Percentiles rank a stretch among this genome's conserved stretches.
Evolutionary conservation across 2,888 invertebrate species (phyloP).

Genomic region (Limnephilus rhombicus): DNA sequence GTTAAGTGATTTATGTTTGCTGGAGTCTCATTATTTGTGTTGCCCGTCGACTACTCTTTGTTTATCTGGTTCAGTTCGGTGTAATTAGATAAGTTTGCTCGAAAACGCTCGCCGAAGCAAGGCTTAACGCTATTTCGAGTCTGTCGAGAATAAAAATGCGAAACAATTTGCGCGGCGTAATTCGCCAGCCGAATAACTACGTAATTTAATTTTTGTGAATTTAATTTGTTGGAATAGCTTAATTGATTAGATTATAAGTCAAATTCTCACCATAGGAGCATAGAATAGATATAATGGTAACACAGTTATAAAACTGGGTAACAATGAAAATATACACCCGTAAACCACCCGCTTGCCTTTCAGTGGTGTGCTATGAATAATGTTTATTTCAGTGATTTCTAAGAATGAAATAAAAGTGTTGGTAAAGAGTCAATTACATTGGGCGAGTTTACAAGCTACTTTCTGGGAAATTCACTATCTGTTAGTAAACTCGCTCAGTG

Average conservation of each 20-base stretch:
- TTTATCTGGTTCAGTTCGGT: constrained; percentile 23
- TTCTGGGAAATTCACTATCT: too few relatives aligned
- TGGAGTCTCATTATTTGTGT: neutral
- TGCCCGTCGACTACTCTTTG: neutral
- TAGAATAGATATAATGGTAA: neutral
- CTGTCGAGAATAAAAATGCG: neutral
- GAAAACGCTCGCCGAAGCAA: neutral
- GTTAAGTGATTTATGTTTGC: constrained; percentile 11
- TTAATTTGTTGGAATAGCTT: neutral
- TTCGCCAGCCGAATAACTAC: neutral
- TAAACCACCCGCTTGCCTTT: neutral
- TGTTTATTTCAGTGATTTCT: neutral
- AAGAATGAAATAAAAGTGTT: neutral
- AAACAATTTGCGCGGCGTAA: neutral
- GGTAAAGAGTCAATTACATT: too few relatives aligned
- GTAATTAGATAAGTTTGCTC: constrained; percentile 23
- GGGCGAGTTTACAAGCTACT: too few relatives aligned
- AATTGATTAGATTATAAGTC: neutral
- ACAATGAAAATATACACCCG: neutral
- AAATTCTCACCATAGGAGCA: neutral
- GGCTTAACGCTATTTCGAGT: neutral
- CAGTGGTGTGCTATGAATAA: neutral
- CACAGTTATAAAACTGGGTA: neutral
- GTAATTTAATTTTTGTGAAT: neutral
- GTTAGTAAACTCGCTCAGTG: too few relatives aligned